Base-by-base conservation (phyloP, 2,888 invertebrate genomes). In the Itoplectis maculator region DNA sequence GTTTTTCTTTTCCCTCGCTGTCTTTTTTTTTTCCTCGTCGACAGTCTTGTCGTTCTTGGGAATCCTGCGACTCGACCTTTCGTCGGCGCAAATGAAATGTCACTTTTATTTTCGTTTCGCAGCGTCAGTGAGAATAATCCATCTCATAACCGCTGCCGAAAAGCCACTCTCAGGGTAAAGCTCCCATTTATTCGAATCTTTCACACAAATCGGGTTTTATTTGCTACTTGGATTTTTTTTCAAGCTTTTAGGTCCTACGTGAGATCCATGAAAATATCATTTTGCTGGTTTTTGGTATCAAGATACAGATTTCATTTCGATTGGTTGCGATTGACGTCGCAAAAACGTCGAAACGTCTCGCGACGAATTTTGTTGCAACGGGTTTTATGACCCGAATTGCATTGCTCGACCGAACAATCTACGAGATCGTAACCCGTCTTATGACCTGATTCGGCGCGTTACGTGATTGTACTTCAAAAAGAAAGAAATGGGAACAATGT, bases 161-260 rank as follows among this genome's bases (percentile, higher is more conserved):
- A 40, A 7, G 45, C 13, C 23, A 23, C 20, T 37, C 63, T 23
- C 11, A 11, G n/a, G 9, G 18, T 11, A 15, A n/a, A 45, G 40
- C 23, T 13, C 29, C 61, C 59, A 68, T 79, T 73, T 61, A 73
- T 73, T 40, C 72, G 23, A 18, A 72, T 72, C 72, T 56, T 23
- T 20, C 45, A 29, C 18, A n/a, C n/a, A 51, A n/a, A 15, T 42
- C 1, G 35, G 23, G 45, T 8, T 45, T 54, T 45, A 20, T 35
- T 35, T 11, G 54, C 18, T 15, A 54, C 54, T 70, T 65, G 56
- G 47, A 76, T 76, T 66, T 76, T 68, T 56, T 49, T 68, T 29
- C 29, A 29, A 29, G 29, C 5, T 29, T 29, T 29, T 29, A 2
- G 29, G 29, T 2, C 29, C 3, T 29, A 29, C 29, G 5, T 29